A percentile compares a stretch with the other conserved stretches of the same genome.
These are phyloP conservation scores for Caenorhabditis sp. DNA, from an alignment of 2,888 invertebrate species.

Conservation along the genomic window DNA sequence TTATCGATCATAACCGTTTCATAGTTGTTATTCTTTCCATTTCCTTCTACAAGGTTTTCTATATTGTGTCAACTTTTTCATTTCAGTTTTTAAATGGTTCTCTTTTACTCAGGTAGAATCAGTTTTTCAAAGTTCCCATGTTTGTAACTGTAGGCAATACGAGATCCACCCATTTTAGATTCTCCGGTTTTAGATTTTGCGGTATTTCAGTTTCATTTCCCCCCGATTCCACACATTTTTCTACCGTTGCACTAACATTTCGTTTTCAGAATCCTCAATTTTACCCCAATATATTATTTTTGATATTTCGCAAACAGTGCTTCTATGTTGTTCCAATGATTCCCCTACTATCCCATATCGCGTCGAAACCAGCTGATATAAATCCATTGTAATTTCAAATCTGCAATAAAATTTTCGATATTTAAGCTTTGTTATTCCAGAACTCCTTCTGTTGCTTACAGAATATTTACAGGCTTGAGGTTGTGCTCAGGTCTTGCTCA, in stretches of 20 bases:
- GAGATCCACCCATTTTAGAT: constrained; percentile 7
- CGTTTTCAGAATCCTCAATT: background rate
- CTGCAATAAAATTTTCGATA: constrained; percentile 18
- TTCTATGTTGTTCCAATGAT: constrained; percentile 7
- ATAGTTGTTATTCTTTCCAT: constrained; percentile 55
- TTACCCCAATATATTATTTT: background rate
- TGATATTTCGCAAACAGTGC: constrained; percentile 3
- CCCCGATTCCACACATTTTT: background rate
- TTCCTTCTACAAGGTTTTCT: constrained; percentile 22
- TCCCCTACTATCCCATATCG: constrained; percentile 22
- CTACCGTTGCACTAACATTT: constrained; percentile 31
- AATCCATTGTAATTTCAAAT: constrained; percentile 30
- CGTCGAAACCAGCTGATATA: background rate
- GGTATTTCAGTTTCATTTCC: constrained; percentile 9
- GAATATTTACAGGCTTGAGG: background rate
- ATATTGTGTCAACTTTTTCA: constrained; percentile 2
- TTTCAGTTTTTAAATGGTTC: constrained; percentile 8
- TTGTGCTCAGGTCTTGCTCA: too few species aligned
- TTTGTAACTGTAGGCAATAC: constrained; percentile 18
- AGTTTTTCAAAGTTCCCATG: background rate
- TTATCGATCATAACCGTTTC: constrained; percentile 42
- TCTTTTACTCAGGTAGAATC: constrained; percentile 27
- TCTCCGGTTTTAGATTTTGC: constrained; percentile 33
- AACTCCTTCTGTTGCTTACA: background rate
- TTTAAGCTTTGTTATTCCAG: background rate